These are phyloP conservation scores for Ips nitidus DNA, from an alignment of 1,140 invertebrate species.

Conservation along the genomic window DNA sequence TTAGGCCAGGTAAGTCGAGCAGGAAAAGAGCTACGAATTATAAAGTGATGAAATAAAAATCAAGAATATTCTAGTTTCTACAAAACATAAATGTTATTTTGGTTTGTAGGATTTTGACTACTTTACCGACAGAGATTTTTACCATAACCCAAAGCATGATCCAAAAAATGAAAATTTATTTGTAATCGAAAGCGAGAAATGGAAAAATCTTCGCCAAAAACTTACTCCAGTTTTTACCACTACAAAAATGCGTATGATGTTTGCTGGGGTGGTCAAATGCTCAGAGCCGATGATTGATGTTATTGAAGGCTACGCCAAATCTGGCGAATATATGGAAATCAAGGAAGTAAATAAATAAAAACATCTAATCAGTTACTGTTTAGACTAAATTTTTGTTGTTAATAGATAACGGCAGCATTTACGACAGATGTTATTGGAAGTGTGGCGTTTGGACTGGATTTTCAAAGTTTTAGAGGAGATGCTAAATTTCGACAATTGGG, in stretches of 20 bases:
- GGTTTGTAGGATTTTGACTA: conserved; percentile 51
- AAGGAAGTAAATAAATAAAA: conserved; percentile 44
- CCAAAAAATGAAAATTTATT: conserved; percentile 56
- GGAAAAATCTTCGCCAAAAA: conserved; percentile 55
- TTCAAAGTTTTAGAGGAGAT: conserved; percentile 58
- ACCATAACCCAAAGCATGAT: conserved; percentile 53
- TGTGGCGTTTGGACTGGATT: conserved; percentile 64
- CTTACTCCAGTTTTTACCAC: conserved; percentile 57
- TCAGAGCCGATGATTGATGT: conserved; percentile 49
- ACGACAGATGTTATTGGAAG: conserved; percentile 66
- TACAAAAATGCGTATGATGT: conserved; percentile 57
- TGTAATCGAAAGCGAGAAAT: conserved; percentile 50
- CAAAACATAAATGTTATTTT: background rate
- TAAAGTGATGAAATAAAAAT: too few species aligned
- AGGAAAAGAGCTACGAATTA: too few species aligned
- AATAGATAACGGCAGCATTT: conserved; percentile 57
- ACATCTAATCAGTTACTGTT: background rate
- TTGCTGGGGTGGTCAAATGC: conserved; percentile 39
- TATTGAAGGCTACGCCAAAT: conserved; percentile 26
- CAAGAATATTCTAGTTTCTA: background rate
- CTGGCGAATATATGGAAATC: conserved; percentile 52
- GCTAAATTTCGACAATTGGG: conserved; percentile 54
- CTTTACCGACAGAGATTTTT: conserved; percentile 55
- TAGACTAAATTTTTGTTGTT: conserved; percentile 2
- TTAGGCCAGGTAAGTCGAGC: too few species aligned